These are phyloP conservation scores for Venturia canescens DNA, from an alignment of 1,140 invertebrate genomes.

Conservation along the genomic window DNA sequence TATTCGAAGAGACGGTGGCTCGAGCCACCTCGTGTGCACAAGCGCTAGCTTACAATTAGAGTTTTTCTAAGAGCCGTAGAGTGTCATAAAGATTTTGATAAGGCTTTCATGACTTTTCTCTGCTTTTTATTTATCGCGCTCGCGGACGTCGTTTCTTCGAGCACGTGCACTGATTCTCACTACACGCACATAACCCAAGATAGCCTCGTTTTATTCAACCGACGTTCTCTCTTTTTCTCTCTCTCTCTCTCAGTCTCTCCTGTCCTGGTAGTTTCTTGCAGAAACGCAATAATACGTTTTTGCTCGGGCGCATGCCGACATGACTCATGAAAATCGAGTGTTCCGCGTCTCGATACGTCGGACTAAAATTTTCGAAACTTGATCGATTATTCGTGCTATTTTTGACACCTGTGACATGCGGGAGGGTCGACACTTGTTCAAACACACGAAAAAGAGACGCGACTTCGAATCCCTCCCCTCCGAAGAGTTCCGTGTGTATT, in stretches of 20 bases:
- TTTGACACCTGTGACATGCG: not conserved
- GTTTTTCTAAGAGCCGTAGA: too few relatives aligned
- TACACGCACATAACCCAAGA: not conserved
- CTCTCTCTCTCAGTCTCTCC: not conserved
- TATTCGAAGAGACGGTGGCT: too few relatives aligned
- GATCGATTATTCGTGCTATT: not conserved
- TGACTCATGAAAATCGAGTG: not conserved
- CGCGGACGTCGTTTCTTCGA: not conserved
- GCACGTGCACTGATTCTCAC: not conserved
- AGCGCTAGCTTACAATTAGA: too few relatives aligned
- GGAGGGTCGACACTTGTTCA: constrained; percentile 1
- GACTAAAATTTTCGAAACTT: not conserved
- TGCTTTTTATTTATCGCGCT: not conserved
- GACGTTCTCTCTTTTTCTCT: not conserved
- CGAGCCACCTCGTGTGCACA: too few relatives aligned
- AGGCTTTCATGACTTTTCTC: not conserved
- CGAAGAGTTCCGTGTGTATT: not conserved
- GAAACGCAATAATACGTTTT: not conserved
- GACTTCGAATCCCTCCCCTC: not conserved
- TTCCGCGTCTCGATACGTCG: too few relatives aligned
- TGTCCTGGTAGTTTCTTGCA: not conserved
- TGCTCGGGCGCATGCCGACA: not conserved
- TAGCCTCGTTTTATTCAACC: not conserved
- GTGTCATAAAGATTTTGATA: too few relatives aligned
- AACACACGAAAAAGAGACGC: not conserved